Evolutionary conservation across 2,113 vertebrate species (phyloP).

Genomic region (Nannobrachium achirus): DNA sequence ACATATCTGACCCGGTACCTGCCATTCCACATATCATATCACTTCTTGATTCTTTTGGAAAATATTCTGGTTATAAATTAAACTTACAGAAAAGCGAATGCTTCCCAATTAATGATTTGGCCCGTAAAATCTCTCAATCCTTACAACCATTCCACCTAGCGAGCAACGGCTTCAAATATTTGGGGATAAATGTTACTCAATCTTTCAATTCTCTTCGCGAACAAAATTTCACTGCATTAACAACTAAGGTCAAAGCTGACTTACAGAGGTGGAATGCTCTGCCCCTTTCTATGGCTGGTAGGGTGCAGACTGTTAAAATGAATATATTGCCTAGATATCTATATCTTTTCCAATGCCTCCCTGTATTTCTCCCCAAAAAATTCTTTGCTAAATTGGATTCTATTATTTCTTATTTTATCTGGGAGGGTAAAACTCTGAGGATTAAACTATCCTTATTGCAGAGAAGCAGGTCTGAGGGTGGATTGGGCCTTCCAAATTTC

Average conservation of each 20-base stretch:
- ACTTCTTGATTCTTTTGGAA: conserved; percentile 5
- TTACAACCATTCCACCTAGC: conserved; percentile 14
- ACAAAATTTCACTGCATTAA: not conserved
- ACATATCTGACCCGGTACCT: conserved; percentile 1
- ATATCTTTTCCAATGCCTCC: too few relatives aligned
- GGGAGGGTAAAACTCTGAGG: not conserved
- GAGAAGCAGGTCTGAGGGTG: not conserved
- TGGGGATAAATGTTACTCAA: conserved; percentile 6
- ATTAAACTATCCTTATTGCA: not conserved
- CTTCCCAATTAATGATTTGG: conserved; percentile 8
- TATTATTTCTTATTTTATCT: too few relatives aligned
- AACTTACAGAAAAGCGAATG: conserved; percentile 15
- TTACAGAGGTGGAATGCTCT: not conserved
- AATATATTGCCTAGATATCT: too few relatives aligned
- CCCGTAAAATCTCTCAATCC: not conserved
- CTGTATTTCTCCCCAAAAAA: too few relatives aligned
- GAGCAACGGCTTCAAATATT: conserved; percentile 26
- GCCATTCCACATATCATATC: not conserved
- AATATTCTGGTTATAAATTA: conserved; percentile 33
- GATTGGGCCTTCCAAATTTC: not conserved
- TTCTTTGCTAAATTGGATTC: too few relatives aligned
- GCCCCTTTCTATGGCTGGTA: not conserved
- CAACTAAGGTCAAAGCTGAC: not conserved
- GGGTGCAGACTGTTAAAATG: not conserved
- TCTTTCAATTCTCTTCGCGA: not conserved